Conservation (phyloP, 2,888 invertebrate genomes). For the Drosophila buzzatii region DNA sequence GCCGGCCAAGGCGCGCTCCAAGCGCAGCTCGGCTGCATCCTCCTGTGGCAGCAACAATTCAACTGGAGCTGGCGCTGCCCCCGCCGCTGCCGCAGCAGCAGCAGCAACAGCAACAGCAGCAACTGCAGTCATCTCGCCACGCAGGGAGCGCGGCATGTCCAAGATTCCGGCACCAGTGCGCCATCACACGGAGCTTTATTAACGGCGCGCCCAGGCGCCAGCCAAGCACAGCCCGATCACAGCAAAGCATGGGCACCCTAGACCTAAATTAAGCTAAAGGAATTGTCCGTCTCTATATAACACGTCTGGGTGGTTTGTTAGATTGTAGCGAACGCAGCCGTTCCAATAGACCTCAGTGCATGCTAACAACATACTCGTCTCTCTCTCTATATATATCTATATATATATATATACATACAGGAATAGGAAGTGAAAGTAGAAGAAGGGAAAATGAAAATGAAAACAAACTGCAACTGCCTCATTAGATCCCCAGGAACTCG, state of each 20-base stretch:
- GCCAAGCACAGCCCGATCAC: conserved; percentile 22
- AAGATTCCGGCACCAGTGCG: conserved; percentile 85
- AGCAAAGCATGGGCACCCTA: conserved; percentile 27
- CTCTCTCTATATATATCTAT: not conserved
- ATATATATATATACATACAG: not conserved
- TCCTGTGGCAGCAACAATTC: conserved; percentile 84
- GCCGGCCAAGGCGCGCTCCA: conserved; percentile 82
- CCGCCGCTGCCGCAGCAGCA: conserved; percentile 27
- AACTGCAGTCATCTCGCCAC: conserved; percentile 75
- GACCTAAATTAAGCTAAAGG: conserved; percentile 47
- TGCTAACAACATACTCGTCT: conserved; percentile 9
- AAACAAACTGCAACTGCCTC: conserved; percentile 43
- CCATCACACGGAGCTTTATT: conserved; percentile 84
- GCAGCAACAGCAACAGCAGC: conserved; percentile 12
- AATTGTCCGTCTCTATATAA: conserved; percentile 54
- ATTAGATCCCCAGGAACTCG: conserved; percentile 23
- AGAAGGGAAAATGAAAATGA: not conserved
- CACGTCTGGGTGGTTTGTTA: conserved; percentile 16
- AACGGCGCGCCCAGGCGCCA: conserved; percentile 72
- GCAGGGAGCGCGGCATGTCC: conserved; percentile 84
- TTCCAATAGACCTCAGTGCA: conserved; percentile 52
- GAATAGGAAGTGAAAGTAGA: conserved; percentile 8
- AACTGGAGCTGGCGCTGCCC: conserved; percentile 21
- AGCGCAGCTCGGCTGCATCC: conserved; percentile 84
- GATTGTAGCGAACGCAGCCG: conserved; percentile 46